Percentiles rank a stretch among this genome's conserved stretches.
Evolutionary conservation across 2,888 invertebrate genomes (phyloP).

Genomic region (Salticus scenicus): DNA sequence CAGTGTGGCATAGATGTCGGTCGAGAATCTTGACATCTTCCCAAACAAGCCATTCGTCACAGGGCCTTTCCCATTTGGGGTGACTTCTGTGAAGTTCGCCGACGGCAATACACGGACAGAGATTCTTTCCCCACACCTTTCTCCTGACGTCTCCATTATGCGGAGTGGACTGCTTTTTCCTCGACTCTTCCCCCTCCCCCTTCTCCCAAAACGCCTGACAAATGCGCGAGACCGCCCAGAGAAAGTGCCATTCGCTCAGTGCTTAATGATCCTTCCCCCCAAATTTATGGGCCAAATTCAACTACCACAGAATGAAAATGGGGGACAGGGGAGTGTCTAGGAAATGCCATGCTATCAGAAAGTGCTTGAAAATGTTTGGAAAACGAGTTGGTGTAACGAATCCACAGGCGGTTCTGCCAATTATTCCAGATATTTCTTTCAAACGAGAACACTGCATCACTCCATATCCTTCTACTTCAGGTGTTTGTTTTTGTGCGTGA

Average conservation of each 20-base stretch:
- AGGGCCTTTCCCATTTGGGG: slow-evolving; percentile 13
- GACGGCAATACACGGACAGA: not conserved
- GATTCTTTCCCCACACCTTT: slow-evolving; percentile 16
- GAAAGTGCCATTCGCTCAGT: not conserved
- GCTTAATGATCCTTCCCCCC: not conserved
- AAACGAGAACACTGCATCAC: too few species aligned
- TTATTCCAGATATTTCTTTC: not conserved
- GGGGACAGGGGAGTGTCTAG: not conserved
- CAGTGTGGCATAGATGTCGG: too few species aligned
- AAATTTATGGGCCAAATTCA: slow-evolving; percentile 1
- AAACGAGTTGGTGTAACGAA: too few species aligned
- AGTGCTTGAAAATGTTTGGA: too few species aligned
- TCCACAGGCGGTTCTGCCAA: not conserved
- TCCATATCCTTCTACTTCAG: too few species aligned
- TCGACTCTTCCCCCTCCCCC: too few species aligned
- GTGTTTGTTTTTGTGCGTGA: too few species aligned
- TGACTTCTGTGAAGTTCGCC: slow-evolving; percentile 33
- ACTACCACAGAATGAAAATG: not conserved
- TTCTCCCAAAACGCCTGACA: not conserved
- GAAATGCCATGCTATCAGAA: too few species aligned
- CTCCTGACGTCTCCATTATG: slow-evolving; percentile 55
- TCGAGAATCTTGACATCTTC: slow-evolving; percentile 48
- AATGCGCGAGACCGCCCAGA: not conserved
- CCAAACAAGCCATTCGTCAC: slow-evolving; percentile 59
- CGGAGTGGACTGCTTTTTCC: not conserved